Evolutionary conservation across 2,797 vertebrate genomes (phyloP).

Genomic region (Nannoperca australis): DNA sequence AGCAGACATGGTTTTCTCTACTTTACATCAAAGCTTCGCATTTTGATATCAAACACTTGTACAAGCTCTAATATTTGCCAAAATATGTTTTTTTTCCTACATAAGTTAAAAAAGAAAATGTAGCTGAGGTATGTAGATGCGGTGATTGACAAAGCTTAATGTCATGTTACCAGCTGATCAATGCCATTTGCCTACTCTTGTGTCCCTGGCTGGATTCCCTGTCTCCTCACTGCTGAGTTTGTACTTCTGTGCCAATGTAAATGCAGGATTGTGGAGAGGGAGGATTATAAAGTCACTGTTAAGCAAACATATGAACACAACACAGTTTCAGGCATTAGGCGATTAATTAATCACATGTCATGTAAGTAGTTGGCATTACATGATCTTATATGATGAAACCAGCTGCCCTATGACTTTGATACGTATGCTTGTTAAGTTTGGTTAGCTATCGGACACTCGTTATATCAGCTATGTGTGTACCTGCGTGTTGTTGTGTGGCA

Average conservation of each 20-base stretch:
- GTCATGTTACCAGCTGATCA: slow-evolving; percentile 63
- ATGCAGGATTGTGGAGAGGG: slow-evolving; percentile 41
- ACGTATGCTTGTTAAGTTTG: slow-evolving; percentile 23
- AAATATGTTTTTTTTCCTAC: slow-evolving; percentile 11
- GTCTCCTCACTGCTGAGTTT: slow-evolving; percentile 49
- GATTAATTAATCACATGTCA: slow-evolving; percentile 61
- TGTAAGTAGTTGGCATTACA: slow-evolving; percentile 69
- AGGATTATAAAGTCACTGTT: slow-evolving; percentile 65
- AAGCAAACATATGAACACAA: slow-evolving; percentile 53
- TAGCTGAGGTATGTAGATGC: slow-evolving; percentile 39
- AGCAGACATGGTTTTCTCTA: slow-evolving; percentile 40
- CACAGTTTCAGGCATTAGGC: slow-evolving; percentile 47
- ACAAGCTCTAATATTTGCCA: slow-evolving; percentile 33
- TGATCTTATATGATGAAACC: slow-evolving; percentile 44
- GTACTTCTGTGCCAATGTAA: slow-evolving; percentile 37
- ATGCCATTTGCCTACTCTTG: slow-evolving; percentile 33
- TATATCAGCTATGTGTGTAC: neutral
- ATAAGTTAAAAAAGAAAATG: slow-evolving; percentile 16
- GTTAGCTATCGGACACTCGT: slow-evolving; percentile 9
- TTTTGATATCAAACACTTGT: slow-evolving; percentile 60
- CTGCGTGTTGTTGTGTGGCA: slow-evolving; percentile 1
- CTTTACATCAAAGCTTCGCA: slow-evolving; percentile 58
- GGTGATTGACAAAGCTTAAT: slow-evolving; percentile 67
- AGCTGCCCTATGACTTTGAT: slow-evolving; percentile 41
- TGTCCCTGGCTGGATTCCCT: slow-evolving; percentile 58